Evolutionary conservation across 2,888 invertebrate species (phyloP), one percentile per base, ranked within the genome.

Genomic region (Hypolimnas misippus): DNA sequence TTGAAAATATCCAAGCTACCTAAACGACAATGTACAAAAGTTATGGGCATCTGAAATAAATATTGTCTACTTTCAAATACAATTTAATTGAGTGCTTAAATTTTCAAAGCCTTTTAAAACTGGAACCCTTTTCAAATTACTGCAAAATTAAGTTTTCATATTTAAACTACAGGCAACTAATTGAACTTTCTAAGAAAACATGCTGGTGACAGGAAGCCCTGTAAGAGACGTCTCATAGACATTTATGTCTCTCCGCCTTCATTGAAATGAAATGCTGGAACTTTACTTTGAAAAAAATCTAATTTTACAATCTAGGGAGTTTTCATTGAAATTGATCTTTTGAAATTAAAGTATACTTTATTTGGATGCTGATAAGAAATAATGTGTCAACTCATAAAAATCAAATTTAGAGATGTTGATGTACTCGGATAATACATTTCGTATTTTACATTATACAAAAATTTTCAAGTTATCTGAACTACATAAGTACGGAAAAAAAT

Each of bases 151-250:
- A 46, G 0, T 5, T 40, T 2, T 5, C 12, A 46, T 21, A 21
- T 46, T 46, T 12, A 46, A 46, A 46, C 19, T 21, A 46, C 12
- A 12, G 44, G 19, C 44, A 46, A 21, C 19, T 46, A 21, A 21
- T 46, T n/a, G 21, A 46, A 46, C 12, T 19, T 46, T 46, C 44
- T 12, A n/a, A 46, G 44, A 46, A 46, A 46, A 46, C 12, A 21
- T 46, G 44, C 44, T 21, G 1, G 21, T 21, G 44, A 46, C 44
- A 21, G 44, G 12, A n/a, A 12, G 5, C 19, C 19, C 21, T 40
- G 19, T 3, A 19, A n/a, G 5, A 5, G 44, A 46, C 8, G 19
- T 46, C 21, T 46, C n/a, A 21, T 46, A 19, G 44, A 46, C 44
- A 46, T 46, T 46, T n/a, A 46, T 21, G 19, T 21, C 44, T 17